phyloP scores from a whole-genome alignment of 2,113 vertebrate genomes.

The Charadrius vociferus region DNA sequence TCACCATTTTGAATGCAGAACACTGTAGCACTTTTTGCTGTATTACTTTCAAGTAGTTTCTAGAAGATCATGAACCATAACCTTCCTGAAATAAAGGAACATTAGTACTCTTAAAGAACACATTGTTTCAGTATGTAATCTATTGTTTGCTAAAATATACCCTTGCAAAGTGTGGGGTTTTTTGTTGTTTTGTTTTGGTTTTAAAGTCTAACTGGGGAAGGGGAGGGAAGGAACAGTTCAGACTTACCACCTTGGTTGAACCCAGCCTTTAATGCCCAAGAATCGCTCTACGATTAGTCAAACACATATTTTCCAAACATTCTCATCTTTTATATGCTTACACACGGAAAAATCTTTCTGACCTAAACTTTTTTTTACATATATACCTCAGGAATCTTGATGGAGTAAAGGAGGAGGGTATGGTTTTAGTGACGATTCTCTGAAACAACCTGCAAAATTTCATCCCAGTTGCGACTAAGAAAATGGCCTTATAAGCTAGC shows the following conservation, averaged over 20 bases:
- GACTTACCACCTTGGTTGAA: neutral
- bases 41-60: neutral
- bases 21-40: neutral
- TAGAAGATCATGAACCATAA: conserved; percentile 2
- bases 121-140: neutral
- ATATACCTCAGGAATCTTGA: neutral
- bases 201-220: neutral
- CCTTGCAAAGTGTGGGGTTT: neutral
- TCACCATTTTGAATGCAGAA: neutral
- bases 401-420: accelerated
- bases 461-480: neutral
- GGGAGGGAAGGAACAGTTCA: neutral
- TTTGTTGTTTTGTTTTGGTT: neutral
- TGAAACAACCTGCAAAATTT: neutral
- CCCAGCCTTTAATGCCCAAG: neutral
- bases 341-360: neutral
- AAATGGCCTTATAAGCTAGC: neutral
- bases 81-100: conserved; percentile 24
- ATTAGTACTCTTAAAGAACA: neutral
- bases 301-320: neutral
- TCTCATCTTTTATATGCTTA: neutral
- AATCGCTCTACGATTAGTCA: neutral
- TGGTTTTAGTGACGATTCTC: neutral
- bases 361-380: neutral
- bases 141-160: conserved; percentile 22